Evolutionary conservation across 2,888 invertebrate genomes (phyloP).

Genomic region (Disparrhopalites patrizii): DNA sequence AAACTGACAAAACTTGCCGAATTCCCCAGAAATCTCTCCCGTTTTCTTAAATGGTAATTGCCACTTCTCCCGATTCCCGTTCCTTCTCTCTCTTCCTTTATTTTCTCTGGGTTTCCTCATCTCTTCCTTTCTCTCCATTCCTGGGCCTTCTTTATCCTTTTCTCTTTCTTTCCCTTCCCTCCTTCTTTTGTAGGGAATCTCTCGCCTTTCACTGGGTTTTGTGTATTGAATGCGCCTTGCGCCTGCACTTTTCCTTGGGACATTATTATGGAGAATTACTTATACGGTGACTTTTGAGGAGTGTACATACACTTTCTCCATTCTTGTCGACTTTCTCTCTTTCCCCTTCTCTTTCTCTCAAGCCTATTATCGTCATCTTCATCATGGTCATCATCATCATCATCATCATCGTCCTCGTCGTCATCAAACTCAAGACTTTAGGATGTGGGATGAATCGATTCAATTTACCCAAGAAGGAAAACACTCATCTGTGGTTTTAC

Average conservation of each 20-base stretch:
- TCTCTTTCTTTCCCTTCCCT: background rate
- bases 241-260: background rate
- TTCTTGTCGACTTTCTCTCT: background rate
- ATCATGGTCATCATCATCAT: background rate
- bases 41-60: constrained; percentile 23
- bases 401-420: no score
- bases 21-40: constrained; percentile 19
- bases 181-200: background rate
- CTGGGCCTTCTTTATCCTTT: background rate
- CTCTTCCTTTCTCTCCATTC: background rate
- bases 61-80: no score
- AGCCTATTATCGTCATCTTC: background rate
- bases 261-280: no score
- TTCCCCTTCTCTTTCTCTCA: background rate
- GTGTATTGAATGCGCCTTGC: background rate
- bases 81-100: no score
- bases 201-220: background rate
- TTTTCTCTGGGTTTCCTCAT: background rate
- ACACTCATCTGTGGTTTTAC: constrained; percentile 8
- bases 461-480: constrained; percentile 5
- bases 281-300: no score
- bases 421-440: no score
- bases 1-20: constrained; percentile 19
- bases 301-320: background rate
- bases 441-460: constrained; percentile 7